These are phyloP conservation scores for Xenus cinereus DNA, from an alignment of 2,113 vertebrate species.

Conservation along the genomic window DNA sequence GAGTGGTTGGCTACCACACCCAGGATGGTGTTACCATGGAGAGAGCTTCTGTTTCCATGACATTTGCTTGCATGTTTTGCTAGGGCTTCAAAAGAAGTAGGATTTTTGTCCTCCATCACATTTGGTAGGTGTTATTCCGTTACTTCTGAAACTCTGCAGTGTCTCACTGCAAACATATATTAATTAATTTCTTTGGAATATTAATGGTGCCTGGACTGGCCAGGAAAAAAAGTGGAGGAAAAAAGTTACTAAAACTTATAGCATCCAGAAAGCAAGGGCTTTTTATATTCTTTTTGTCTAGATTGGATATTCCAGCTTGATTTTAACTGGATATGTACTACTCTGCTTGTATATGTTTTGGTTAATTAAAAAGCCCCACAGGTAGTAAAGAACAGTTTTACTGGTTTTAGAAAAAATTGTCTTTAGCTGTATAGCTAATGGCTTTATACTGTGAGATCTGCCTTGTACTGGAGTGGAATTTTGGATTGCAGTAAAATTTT, in stretches of 20 bases:
- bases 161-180: background rate
- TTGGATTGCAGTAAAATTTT: background rate
- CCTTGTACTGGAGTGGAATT: background rate
- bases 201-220: background rate
- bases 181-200: constrained; percentile 22
- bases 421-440: background rate
- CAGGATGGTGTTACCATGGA: constrained; percentile 77
- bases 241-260: background rate
- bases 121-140: constrained; percentile 43
- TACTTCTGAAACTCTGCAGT: constrained; percentile 11
- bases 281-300: background rate
- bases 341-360: background rate
- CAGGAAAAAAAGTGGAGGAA: background rate
- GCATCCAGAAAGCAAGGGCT: background rate
- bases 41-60: constrained; percentile 81
- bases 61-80: constrained; percentile 76
- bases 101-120: constrained; percentile 62
- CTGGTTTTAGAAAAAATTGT: background rate
- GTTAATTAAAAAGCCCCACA: constrained; percentile 6
- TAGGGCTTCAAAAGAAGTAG: constrained; percentile 65
- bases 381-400: background rate
- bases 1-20: constrained; percentile 58
- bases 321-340: background rate
- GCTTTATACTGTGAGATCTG: background rate
- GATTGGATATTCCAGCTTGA: background rate